Evolutionary conservation across 2,888 invertebrate genomes (phyloP).

Genomic region (Tanypteryx hageni): DNA sequence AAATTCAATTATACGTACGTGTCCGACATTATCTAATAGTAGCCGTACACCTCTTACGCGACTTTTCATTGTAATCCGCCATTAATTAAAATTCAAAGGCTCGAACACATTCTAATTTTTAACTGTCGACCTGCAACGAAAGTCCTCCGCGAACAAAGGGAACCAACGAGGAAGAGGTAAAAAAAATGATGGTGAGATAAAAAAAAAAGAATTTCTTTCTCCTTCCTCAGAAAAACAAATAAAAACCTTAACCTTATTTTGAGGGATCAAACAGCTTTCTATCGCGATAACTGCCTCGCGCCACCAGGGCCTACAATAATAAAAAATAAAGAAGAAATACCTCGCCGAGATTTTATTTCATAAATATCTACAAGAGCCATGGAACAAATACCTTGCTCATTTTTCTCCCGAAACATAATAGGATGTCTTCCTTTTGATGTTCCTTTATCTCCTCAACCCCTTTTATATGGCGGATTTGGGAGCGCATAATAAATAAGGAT

Average conservation of each 20-base stretch:
- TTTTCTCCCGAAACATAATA: neutral
- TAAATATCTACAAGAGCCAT: neutral
- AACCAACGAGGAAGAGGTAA: neutral
- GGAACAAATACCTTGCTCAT: neutral
- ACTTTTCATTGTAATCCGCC: too few relatives aligned
- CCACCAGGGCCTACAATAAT: neutral
- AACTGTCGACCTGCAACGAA: too few relatives aligned
- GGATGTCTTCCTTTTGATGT: neutral
- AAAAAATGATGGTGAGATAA: neutral
- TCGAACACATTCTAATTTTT: too few relatives aligned
- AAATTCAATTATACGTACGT: too few relatives aligned
- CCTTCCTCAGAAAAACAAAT: neutral
- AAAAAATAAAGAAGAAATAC: neutral
- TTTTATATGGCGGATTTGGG: neutral
- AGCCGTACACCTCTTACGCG: too few relatives aligned
- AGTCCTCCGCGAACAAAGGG: neutral
- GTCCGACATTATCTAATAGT: too few relatives aligned
- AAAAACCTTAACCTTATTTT: neutral
- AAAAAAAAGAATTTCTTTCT: neutral
- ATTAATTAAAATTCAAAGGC: too few relatives aligned
- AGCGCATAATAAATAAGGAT: conserved; percentile 19
- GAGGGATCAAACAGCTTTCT: neutral
- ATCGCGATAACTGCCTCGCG: neutral
- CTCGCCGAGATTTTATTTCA: neutral
- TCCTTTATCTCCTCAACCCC: neutral